These are phyloP conservation scores for Drosophila prosaltans DNA, from an alignment of 1,140 invertebrate genomes.

Conservation along the genomic window DNA sequence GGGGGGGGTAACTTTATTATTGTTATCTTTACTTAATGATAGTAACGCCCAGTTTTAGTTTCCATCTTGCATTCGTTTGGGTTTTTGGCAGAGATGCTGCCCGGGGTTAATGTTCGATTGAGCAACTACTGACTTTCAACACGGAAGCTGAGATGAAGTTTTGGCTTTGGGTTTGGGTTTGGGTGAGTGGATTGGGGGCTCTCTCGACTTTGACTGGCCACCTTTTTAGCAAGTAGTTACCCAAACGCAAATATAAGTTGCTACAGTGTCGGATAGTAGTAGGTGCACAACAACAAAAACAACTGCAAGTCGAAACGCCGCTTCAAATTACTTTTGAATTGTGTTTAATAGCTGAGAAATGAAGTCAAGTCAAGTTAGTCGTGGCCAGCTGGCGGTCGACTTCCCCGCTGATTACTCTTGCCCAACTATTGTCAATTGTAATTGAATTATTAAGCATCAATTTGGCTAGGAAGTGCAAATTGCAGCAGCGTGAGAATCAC, in stretches of 20 bases:
- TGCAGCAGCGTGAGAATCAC: constrained; percentile 70
- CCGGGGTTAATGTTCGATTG: constrained; percentile 71
- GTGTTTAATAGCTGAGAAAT: constrained; percentile 80
- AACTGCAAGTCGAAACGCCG: constrained; percentile 21
- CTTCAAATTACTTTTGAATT: constrained; percentile 76
- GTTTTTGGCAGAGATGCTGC: constrained; percentile 35
- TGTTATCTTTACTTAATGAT: constrained; percentile 73
- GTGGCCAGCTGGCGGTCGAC: constrained; percentile 39
- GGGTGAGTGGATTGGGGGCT: constrained; percentile 29
- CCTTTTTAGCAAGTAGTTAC: constrained; percentile 37
- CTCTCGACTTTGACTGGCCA: constrained; percentile 35
- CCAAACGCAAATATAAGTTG: constrained; percentile 51
- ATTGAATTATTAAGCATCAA: constrained; percentile 76
- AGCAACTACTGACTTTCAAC: constrained; percentile 77
- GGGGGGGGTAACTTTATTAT: constrained; percentile 45
- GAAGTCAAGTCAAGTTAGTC: constrained; percentile 56
- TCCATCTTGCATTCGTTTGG: constrained; percentile 27
- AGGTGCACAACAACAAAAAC: constrained; percentile 54
- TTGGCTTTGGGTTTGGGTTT: neutral
- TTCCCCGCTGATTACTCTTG: constrained; percentile 47
- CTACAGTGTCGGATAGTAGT: constrained; percentile 46
- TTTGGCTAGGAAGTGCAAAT: constrained; percentile 77
- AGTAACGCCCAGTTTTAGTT: constrained; percentile 58
- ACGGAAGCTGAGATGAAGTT: constrained; percentile 51
- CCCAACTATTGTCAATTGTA: constrained; percentile 46